Percentiles rank a stretch among this genome's conserved stretches.
These are phyloP conservation scores for Mantis religiosa DNA, from an alignment of 2,888 invertebrate species.

Conservation along the genomic window DNA sequence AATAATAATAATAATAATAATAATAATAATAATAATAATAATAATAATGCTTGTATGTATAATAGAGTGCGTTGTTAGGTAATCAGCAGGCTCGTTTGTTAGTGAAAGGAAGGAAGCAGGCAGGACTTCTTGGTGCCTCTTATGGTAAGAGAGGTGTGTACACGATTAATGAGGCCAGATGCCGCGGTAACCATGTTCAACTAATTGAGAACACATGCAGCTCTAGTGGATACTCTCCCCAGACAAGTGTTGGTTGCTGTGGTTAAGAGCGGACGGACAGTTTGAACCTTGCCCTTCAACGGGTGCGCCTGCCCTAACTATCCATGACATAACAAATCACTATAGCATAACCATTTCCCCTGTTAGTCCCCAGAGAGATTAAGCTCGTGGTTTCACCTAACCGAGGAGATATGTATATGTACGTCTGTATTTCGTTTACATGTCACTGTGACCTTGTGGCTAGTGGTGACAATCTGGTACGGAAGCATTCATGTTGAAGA, in stretches of 20 bases:
- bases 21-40: too few relatives aligned
- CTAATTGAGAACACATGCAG: not conserved
- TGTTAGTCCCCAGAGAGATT: not conserved
- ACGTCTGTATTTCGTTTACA: too few relatives aligned
- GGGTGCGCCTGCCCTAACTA: not conserved
- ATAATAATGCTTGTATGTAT: too few relatives aligned
- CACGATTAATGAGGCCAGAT: not conserved
- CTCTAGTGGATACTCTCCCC: not conserved
- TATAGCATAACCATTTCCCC: not conserved
- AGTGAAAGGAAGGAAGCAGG: not conserved
- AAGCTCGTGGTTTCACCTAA: too few relatives aligned
- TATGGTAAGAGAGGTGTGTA: not conserved
- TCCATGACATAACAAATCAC: not conserved
- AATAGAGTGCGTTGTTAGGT: not conserved
- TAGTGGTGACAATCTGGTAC: too few relatives aligned
- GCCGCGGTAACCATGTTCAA: not conserved
- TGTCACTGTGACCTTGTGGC: too few relatives aligned
- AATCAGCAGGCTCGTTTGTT: not conserved
- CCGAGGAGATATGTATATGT: too few relatives aligned
- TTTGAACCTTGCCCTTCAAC: not conserved
- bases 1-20: too few relatives aligned
- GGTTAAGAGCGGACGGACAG: not conserved
- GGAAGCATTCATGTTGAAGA: too few relatives aligned
- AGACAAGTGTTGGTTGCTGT: not conserved
- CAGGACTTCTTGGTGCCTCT: not conserved